Conservation (phyloP, 2,888 invertebrate genomes). For the Drosophila affinis region DNA sequence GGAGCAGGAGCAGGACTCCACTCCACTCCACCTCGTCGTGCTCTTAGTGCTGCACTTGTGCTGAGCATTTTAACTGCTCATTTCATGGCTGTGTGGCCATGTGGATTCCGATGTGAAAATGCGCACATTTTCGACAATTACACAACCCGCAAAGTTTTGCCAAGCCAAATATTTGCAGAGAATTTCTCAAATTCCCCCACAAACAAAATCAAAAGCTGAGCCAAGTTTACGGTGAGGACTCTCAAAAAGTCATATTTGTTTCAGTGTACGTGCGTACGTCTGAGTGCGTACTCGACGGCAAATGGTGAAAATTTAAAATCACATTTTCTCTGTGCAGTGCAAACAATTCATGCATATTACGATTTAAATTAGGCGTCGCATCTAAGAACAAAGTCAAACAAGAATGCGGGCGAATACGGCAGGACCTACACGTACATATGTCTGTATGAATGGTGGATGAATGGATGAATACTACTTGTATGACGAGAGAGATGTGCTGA, state of each 20-base stretch:
- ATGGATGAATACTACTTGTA: neutral
- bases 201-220: conserved; percentile 35
- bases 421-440: neutral
- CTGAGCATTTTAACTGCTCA: conserved; percentile 38
- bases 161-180: conserved; percentile 45
- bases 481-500: conserved; percentile 32
- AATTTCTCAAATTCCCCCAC: conserved; percentile 35
- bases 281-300: conserved; percentile 9
- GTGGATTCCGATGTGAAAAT: conserved; percentile 50
- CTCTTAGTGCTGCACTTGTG: conserved; percentile 7
- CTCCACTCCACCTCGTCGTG: neutral
- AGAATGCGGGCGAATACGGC: conserved; percentile 26
- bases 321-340: conserved; percentile 55
- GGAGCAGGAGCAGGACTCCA: neutral
- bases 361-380: conserved; percentile 66
- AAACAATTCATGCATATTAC: conserved; percentile 56
- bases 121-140: conserved; percentile 39
- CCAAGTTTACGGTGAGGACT: conserved; percentile 26
- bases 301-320: conserved; percentile 43
- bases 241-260: conserved; percentile 38
- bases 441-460: conserved; percentile 9
- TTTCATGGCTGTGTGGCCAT: conserved; percentile 30
- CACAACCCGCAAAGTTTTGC: conserved; percentile 47
- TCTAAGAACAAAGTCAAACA: conserved; percentile 64
- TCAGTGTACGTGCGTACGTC: neutral